These are phyloP conservation scores for Sipha flava DNA, from an alignment of 1,140 invertebrate genomes.

Conservation along the genomic window DNA sequence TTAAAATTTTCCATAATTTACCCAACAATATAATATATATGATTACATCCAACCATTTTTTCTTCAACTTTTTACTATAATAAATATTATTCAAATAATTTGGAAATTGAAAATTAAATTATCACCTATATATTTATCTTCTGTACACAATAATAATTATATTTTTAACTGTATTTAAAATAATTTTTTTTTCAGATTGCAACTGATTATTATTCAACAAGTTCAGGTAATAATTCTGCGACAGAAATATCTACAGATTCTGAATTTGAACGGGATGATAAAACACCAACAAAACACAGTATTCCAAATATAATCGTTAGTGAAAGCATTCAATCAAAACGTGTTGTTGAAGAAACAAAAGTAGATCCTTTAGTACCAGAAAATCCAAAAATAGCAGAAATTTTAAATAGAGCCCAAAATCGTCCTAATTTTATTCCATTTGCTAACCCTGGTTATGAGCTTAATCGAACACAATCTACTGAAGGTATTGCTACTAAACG, in stretches of 20 bases:
- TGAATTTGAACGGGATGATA: constrained; percentile 75
- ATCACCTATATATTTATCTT: background rate
- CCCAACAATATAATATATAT: too few species aligned
- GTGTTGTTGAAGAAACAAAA: constrained; percentile 35
- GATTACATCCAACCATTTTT: too few species aligned
- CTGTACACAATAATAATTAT: background rate
- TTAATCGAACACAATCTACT: constrained; percentile 72
- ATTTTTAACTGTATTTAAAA: constrained; percentile 9
- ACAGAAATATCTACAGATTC: constrained; percentile 87
- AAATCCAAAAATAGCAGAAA: constrained; percentile 35
- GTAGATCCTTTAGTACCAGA: constrained; percentile 33
- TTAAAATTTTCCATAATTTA: too few species aligned
- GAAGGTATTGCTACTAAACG: constrained; percentile 77
- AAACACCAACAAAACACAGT: constrained; percentile 53
- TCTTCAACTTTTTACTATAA: too few species aligned
- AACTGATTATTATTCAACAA: constrained; percentile 49
- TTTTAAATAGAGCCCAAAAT: constrained; percentile 32
- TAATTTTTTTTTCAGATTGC: constrained; percentile 51
- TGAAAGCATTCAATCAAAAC: constrained; percentile 56
- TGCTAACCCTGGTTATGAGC: constrained; percentile 57
- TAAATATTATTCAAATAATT: too few species aligned
- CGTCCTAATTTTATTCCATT: constrained; percentile 42
- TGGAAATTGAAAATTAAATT: too few species aligned
- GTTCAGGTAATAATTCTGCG: constrained; percentile 59
- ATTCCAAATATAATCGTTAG: constrained; percentile 58